These are phyloP conservation scores for Euleptes europaea DNA, from an alignment of 2,113 vertebrate genomes.

Conservation along the genomic window DNA sequence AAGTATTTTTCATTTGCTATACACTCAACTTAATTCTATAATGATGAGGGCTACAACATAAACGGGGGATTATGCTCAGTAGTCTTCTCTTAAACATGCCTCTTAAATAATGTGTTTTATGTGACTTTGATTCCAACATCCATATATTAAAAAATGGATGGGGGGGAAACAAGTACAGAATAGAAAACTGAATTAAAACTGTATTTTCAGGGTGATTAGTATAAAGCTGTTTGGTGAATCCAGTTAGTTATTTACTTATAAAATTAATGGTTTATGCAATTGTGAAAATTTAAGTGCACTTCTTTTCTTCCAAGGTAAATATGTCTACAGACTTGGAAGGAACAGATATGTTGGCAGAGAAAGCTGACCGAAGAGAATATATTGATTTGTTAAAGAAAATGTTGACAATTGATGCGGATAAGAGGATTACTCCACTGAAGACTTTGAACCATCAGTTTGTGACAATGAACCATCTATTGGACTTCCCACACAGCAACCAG, in stretches of 20 bases:
- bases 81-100: background rate
- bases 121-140: background rate
- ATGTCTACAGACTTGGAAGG: slow-evolving; percentile 97
- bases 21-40: background rate
- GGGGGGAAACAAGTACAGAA: background rate
- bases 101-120: background rate
- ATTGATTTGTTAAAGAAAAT: slow-evolving; percentile 99
- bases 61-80: background rate
- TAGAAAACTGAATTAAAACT: background rate
- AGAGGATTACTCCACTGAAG: slow-evolving; percentile 95
- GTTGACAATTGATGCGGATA: slow-evolving; percentile 97
- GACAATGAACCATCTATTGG: slow-evolving; percentile 95
- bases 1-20: background rate
- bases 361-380: slow-evolving; percentile 95
- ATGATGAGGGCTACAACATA: background rate
- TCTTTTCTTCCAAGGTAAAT: slow-evolving; percentile 85
- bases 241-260: background rate
- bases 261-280: background rate
- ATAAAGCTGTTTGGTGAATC: background rate
- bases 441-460: slow-evolving; percentile 96
- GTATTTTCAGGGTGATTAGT: background rate
- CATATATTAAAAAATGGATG: background rate
- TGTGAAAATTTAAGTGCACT: slow-evolving; percentile 3
- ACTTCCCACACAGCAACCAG: slow-evolving; percentile 98
- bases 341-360: slow-evolving; percentile 96